Conservation (phyloP, 2,888 invertebrate species). For the Dendrolimus houi region DNA sequence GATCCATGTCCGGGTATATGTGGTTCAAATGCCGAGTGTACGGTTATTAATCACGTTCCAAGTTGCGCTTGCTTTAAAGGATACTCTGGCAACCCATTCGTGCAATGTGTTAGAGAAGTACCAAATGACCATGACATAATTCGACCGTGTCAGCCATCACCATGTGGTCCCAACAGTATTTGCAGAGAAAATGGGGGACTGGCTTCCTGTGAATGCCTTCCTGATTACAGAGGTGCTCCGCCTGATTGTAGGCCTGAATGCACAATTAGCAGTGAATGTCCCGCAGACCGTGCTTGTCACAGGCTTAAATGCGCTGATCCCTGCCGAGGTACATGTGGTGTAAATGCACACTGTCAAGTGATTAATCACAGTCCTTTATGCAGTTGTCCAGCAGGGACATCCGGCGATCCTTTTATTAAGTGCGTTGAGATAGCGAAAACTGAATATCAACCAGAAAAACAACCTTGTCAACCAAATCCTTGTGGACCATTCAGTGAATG, state of each 20-base stretch:
- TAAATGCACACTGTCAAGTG: constrained; percentile 83
- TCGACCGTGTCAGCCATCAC: constrained; percentile 84
- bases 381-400: constrained; percentile 79
- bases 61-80: constrained; percentile 86
- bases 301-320: constrained; percentile 87
- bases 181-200: constrained; percentile 84
- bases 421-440: constrained; percentile 56
- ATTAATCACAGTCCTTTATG: constrained; percentile 89
- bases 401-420: constrained; percentile 80
- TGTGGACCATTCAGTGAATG: constrained; percentile 91
- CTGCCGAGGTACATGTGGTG: constrained; percentile 84
- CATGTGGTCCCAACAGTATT: constrained; percentile 86
- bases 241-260: constrained; percentile 87
- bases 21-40: constrained; percentile 88
- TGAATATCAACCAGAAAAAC: constrained; percentile 25
- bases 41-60: constrained; percentile 90
- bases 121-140: constrained; percentile 43
- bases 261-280: constrained; percentile 85
- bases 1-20: constrained; percentile 93
- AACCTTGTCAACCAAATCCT: constrained; percentile 86
- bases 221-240: constrained; percentile 81
- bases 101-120: constrained; percentile 48
- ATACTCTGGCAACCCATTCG: constrained; percentile 83
- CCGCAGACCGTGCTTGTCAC: constrained; percentile 84
- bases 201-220: constrained; percentile 84